Percentiles rank a stretch among this genome's conserved stretches.
These are phyloP conservation scores for Ammospiza maritima DNA, from an alignment of 2,797 vertebrate genomes.

Conservation along the genomic window DNA sequence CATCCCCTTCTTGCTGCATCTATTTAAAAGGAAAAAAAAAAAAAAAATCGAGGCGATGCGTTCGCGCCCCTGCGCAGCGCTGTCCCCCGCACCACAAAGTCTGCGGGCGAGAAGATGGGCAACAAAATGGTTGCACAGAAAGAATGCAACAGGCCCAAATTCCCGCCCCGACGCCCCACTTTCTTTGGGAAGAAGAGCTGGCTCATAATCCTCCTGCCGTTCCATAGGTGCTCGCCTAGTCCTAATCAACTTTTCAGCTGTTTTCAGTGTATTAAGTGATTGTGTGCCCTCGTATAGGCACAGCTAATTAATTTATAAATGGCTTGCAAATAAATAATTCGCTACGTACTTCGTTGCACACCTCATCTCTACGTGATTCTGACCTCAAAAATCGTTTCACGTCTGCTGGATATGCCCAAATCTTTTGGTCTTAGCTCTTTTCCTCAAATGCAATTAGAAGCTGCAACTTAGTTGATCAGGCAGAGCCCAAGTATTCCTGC, in stretches of 20 bases:
- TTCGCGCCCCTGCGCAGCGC: not conserved
- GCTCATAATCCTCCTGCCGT: not conserved
- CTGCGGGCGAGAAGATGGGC: constrained; percentile 47
- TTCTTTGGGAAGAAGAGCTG: not conserved
- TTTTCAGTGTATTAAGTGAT: not conserved
- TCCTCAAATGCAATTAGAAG: not conserved
- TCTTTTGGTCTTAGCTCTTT: not conserved
- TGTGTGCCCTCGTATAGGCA: not conserved
- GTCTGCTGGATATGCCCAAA: not conserved
- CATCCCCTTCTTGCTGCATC: not conserved
- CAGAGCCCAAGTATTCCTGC: not conserved
- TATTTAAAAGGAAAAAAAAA: not conserved
- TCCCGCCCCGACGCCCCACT: constrained; percentile 5
- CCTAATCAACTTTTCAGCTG: constrained; percentile 15
- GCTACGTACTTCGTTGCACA: not conserved
- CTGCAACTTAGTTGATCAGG: constrained; percentile 1
- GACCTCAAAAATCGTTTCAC: not conserved
- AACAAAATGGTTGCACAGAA: constrained; percentile 76
- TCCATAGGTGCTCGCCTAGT: not conserved
- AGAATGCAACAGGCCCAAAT: constrained; percentile 72
- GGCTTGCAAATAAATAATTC: not conserved
- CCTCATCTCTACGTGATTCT: not conserved
- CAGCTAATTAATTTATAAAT: not conserved
- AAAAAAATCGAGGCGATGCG: not conserved
- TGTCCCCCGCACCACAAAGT: not conserved